These are phyloP conservation scores for Frieseomelitta varia DNA, from an alignment of 1,140 invertebrate genomes.

Conservation along the genomic window DNA sequence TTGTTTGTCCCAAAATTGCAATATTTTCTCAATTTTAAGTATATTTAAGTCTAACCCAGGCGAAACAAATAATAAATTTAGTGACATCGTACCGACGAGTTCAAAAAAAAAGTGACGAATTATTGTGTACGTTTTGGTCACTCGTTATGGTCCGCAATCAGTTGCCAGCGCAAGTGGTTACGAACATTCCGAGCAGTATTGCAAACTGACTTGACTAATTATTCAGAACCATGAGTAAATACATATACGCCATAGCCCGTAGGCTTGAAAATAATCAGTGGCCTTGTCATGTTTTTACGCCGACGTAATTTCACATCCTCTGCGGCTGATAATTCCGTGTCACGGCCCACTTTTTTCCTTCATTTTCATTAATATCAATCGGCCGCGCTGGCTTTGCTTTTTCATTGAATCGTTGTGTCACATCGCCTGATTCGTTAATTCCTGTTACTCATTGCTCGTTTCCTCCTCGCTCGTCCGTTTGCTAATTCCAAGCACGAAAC, in stretches of 20 bases:
- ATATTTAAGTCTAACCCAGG: too few species aligned
- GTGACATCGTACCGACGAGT: too few species aligned
- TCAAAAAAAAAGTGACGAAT: too few species aligned
- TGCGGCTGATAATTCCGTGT: slow-evolving; percentile 11
- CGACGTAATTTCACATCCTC: slow-evolving; percentile 38
- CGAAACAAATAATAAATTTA: too few species aligned
- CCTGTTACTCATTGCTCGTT: slow-evolving; percentile 23
- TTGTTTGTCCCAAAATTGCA: too few species aligned
- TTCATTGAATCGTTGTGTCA: not conserved
- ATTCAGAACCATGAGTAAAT: slow-evolving; percentile 8
- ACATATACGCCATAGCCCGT: not conserved
- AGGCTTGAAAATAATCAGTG: slow-evolving; percentile 39
- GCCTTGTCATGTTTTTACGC: slow-evolving; percentile 36
- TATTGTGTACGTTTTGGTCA: too few species aligned
- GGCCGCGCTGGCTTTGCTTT: not conserved
- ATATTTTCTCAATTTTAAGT: too few species aligned
- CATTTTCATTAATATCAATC: not conserved
- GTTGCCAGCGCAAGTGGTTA: too few species aligned
- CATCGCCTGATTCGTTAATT: slow-evolving; percentile 3
- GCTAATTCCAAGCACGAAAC: not conserved
- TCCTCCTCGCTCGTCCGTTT: slow-evolving; percentile 22
- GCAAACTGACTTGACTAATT: slow-evolving; percentile 10
- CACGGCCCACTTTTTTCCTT: slow-evolving; percentile 36
- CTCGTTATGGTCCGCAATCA: too few species aligned
- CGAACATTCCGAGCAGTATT: not conserved